A percentile compares a stretch with the other conserved stretches of the same genome.
Conservation (phyloP, 2,888 invertebrate species). For the Melinopterus prodromus region DNA sequence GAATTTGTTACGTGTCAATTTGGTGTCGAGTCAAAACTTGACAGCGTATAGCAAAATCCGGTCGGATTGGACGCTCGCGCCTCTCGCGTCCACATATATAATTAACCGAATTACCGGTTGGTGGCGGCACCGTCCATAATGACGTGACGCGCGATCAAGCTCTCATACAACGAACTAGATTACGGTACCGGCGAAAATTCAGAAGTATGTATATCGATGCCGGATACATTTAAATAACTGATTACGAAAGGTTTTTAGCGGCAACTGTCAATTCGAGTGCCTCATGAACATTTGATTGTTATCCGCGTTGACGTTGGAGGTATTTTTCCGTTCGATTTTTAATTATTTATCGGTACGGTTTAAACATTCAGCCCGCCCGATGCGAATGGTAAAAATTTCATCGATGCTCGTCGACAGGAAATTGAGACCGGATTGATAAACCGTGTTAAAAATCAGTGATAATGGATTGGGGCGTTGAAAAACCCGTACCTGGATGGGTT, state of each 20-base stretch:
- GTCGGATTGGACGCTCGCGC: neutral
- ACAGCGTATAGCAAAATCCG: neutral
- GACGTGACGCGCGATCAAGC: neutral
- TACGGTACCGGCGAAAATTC: neutral
- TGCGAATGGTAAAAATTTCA: slow-evolving; percentile 42
- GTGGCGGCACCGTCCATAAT: neutral
- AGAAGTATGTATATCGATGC: slow-evolving; percentile 11
- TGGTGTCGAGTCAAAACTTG: neutral
- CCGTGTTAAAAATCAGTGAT: slow-evolving; percentile 57
- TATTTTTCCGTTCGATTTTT: slow-evolving; percentile 46
- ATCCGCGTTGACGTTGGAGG: slow-evolving; percentile 31
- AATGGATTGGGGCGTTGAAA: slow-evolving; percentile 49
- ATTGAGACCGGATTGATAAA: slow-evolving; percentile 57
- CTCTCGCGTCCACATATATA: neutral
- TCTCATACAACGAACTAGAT: neutral
- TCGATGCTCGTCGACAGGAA: slow-evolving; percentile 51
- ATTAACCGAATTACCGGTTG: slow-evolving; percentile 4
- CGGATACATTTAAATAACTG: slow-evolving; percentile 13
- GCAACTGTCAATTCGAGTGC: slow-evolving; percentile 28
- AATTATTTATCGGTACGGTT: slow-evolving; percentile 41
- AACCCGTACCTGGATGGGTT: slow-evolving; percentile 12
- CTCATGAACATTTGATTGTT: slow-evolving; percentile 39
- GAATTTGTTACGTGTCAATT: neutral
- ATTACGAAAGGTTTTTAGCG: slow-evolving; percentile 35
- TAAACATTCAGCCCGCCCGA: slow-evolving; percentile 37